Percentiles rank a stretch among this genome's conserved stretches.
phyloP scores from a whole-genome alignment of 1,140 invertebrate genomes.

The Lepidotrigona ventralis region DNA sequence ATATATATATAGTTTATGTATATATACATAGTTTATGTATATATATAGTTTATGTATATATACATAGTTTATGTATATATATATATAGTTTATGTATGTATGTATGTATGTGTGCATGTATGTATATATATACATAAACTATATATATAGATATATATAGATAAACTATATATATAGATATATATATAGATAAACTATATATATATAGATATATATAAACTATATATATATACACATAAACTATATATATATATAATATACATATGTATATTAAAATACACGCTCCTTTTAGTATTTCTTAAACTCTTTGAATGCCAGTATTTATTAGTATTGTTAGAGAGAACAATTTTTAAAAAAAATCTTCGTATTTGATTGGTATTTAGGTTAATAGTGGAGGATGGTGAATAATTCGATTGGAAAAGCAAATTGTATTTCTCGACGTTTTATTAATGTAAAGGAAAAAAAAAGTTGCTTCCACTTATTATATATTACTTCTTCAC shows the following conservation, averaged over 20 bases:
- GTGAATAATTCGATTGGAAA: constrained; percentile 8
- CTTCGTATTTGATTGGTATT: constrained; percentile 23
- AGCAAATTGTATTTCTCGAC: constrained; percentile 11
- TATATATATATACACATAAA: constrained; percentile 7
- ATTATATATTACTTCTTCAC: constrained; percentile 35
- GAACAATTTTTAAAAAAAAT: constrained; percentile 37
- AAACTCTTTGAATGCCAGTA: constrained; percentile 42
- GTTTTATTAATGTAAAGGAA: constrained; percentile 18
- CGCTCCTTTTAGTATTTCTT: constrained; percentile 13
- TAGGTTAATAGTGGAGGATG: constrained; percentile 4
- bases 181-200: too few species aligned
- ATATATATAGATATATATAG: background rate
- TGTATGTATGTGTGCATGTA: too few species aligned
- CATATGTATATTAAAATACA: background rate
- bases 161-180: background rate
- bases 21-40: too few species aligned
- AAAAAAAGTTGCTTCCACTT: constrained; percentile 37
- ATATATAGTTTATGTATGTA: too few species aligned
- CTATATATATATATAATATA: background rate
- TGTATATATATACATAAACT: background rate
- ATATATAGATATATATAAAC: background rate
- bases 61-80: constrained; percentile 6
- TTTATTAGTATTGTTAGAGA: constrained; percentile 39
- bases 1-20: constrained; percentile 8
- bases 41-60: too few species aligned